A percentile compares a stretch with the other conserved stretches of the same genome.
Evolutionary conservation across 2,888 invertebrate genomes (phyloP).

Genomic region (Subacronicta megacephala): DNA sequence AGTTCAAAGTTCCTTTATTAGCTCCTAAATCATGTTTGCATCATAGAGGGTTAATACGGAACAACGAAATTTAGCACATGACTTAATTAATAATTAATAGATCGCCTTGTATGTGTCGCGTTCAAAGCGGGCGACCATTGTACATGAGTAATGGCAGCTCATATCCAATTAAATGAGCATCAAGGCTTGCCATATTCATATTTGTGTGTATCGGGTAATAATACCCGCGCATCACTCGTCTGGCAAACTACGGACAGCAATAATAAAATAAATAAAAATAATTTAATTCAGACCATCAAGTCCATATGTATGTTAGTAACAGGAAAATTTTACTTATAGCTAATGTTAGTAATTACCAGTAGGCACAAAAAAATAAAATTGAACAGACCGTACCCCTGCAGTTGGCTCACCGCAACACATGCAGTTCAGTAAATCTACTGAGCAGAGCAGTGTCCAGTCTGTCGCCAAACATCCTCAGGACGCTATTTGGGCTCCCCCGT

Average conservation of each 20-base stretch:
- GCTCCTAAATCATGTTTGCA: constrained; percentile 21
- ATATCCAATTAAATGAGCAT: constrained; percentile 69
- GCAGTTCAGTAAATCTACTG: too few relatives aligned
- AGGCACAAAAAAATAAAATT: too few relatives aligned
- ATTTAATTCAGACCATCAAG: too few relatives aligned
- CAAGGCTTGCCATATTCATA: constrained; percentile 49
- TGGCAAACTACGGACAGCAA: constrained; percentile 20
- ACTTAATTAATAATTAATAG: constrained; percentile 57
- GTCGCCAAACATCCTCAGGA: too few relatives aligned
- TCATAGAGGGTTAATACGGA: constrained; percentile 28
- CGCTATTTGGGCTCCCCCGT: too few relatives aligned
- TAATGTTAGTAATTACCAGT: too few relatives aligned
- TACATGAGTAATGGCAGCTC: constrained; percentile 64
- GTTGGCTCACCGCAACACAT: too few relatives aligned
- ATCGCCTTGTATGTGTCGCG: constrained; percentile 43
- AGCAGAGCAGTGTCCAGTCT: too few relatives aligned
- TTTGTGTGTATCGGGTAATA: constrained; percentile 27
- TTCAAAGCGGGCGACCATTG: constrained; percentile 57
- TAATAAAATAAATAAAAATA: too few relatives aligned
- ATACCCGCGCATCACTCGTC: constrained; percentile 29
- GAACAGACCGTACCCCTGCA: too few relatives aligned
- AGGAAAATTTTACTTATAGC: too few relatives aligned
- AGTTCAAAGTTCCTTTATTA: constrained; percentile 17
- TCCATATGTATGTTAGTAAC: too few relatives aligned
- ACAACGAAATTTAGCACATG: constrained; percentile 21